Conservation (phyloP, 2,888 invertebrate species). For the Pristionchus arcanus region DNA sequence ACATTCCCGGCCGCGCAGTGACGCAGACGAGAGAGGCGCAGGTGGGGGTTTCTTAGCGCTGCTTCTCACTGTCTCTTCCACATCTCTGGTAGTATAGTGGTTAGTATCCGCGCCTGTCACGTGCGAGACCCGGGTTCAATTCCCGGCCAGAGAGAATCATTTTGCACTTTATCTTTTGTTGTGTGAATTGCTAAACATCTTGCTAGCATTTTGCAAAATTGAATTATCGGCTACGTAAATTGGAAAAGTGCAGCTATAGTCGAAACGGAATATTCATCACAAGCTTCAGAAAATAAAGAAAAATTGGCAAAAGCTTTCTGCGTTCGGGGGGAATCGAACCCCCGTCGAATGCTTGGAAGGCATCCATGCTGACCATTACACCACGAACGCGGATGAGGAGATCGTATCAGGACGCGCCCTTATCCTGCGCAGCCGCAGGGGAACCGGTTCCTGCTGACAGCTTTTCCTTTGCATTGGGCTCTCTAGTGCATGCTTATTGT, state of each 20-base stretch:
- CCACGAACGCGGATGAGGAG: constrained; percentile 57
- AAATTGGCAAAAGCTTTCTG: constrained; percentile 40
- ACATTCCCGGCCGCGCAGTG: constrained; percentile 71
- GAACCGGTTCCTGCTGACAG: background rate
- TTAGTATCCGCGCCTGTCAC: constrained; percentile 73
- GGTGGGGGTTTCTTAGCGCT: constrained; percentile 55
- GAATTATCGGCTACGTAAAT: background rate
- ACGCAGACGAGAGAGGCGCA: constrained; percentile 71
- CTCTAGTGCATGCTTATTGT: background rate
- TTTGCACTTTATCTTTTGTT: background rate
- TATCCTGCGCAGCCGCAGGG: too few relatives aligned
- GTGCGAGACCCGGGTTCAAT: constrained; percentile 73
- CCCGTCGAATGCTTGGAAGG: constrained; percentile 67
- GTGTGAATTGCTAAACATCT: constrained; percentile 66
- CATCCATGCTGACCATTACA: constrained; percentile 65
- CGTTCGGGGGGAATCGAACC: constrained; percentile 65
- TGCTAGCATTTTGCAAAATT: background rate
- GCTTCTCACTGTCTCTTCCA: background rate
- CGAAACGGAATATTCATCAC: too few relatives aligned
- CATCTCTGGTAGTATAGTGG: constrained; percentile 68
- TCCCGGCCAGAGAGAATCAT: constrained; percentile 70
- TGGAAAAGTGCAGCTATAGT: too few relatives aligned
- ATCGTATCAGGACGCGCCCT: too few relatives aligned
- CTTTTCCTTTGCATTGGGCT: background rate
- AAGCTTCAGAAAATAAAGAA: too few relatives aligned